Evolutionary conservation across 2,113 vertebrate genomes (phyloP).

Genomic region (Theristicus caerulescens): DNA sequence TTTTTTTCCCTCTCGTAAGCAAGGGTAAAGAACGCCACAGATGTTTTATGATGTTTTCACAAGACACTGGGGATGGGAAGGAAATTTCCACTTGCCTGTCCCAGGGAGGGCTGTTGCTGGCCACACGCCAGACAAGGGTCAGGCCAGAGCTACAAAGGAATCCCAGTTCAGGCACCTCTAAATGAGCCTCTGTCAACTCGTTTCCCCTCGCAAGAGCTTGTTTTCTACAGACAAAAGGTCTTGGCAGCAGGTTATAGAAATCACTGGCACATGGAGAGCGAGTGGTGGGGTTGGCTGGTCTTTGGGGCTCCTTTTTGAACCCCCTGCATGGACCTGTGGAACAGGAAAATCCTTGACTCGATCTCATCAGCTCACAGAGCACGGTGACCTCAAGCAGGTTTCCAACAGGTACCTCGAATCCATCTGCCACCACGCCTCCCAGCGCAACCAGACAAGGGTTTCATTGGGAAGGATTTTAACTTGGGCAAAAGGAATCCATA

Average conservation of each 20-base stretch:
- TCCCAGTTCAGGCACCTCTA: background rate
- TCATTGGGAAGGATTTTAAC: background rate
- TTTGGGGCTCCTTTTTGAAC: background rate
- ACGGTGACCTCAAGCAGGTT: background rate
- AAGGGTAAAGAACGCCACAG: background rate
- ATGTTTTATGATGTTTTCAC: constrained; percentile 63
- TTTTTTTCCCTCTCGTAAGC: background rate
- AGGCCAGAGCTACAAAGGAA: background rate
- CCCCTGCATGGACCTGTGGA: background rate
- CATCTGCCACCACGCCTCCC: rapidly evolving
- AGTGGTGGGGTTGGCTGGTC: background rate
- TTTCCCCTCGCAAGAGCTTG: rapidly evolving
- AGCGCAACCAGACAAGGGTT: rapidly evolving
- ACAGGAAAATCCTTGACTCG: background rate
- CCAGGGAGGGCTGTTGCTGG: background rate
- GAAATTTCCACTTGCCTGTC: constrained; percentile 67
- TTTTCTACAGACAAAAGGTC: background rate
- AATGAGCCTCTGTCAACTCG: background rate
- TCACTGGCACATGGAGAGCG: background rate
- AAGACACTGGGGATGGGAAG: constrained; percentile 35
- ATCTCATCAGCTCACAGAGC: rapidly evolving
- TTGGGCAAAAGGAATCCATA: background rate
- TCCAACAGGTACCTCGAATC: rapidly evolving
- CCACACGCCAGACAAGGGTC: background rate
- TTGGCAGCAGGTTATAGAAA: background rate